Percentiles rank a stretch among this genome's conserved stretches.
These are phyloP conservation scores for Brachypodius melanocephalos DNA, from an alignment of 2,113 vertebrate species.

Conservation along the genomic window DNA sequence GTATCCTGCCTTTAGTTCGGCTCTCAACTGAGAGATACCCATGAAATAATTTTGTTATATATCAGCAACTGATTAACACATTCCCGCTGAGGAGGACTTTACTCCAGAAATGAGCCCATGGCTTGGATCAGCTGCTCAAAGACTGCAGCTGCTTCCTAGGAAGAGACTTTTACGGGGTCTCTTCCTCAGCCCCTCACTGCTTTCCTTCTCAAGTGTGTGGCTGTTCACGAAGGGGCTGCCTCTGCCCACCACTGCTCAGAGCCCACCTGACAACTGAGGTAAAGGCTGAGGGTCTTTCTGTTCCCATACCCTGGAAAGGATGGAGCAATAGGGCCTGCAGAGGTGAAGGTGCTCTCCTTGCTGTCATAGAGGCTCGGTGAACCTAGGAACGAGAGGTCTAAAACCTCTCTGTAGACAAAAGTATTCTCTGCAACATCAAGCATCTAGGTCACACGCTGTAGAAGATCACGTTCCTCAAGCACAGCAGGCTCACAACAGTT, in stretches of 20 bases:
- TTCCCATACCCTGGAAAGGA: background rate
- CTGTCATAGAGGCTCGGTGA: background rate
- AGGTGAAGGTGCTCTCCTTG: background rate
- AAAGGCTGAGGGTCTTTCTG: background rate
- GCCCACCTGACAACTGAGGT: background rate
- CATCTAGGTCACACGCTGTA: background rate
- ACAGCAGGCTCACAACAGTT: background rate
- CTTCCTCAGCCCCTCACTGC: background rate
- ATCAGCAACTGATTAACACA: background rate
- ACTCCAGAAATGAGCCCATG: background rate
- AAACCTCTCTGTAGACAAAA: background rate
- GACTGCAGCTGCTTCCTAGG: background rate
- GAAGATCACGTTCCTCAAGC: background rate
- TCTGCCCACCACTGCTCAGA: background rate
- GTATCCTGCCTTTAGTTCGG: background rate
- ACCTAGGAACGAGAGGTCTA: background rate
- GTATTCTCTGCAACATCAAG: background rate
- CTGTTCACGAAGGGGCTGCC: background rate
- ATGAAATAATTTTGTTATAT: background rate
- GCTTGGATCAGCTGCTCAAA: background rate
- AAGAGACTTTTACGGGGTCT: background rate
- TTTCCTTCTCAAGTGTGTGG: background rate
- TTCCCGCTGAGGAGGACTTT: background rate
- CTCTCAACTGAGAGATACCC: background rate
- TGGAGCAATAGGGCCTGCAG: background rate